Evolutionary conservation across 2,888 invertebrate genomes (phyloP).

Genomic region (Drosophila hamatofila): DNA sequence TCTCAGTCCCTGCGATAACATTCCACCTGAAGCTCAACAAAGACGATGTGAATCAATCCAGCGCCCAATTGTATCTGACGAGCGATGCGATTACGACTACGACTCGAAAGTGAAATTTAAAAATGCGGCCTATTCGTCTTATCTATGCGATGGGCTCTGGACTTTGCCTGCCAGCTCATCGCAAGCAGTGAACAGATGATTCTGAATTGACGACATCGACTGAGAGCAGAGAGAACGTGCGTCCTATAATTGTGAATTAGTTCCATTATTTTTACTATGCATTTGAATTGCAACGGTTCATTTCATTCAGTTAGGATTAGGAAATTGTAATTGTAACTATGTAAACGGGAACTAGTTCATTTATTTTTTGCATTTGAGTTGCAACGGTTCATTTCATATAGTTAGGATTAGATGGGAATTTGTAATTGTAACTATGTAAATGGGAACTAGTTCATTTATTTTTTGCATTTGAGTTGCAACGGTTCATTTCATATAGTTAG

Average conservation of each 20-base stretch:
- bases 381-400: background rate
- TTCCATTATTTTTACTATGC: background rate
- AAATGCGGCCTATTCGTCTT: conserved; percentile 19
- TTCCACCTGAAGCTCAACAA: conserved; percentile 5
- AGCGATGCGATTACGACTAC: background rate
- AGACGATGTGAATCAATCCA: conserved; percentile 17
- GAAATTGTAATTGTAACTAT: too few species aligned
- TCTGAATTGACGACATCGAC: background rate
- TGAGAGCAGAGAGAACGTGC: background rate
- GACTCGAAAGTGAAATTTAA: conserved; percentile 33
- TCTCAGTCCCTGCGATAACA: conserved; percentile 46
- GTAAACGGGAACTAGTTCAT: background rate
- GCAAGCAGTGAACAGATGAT: conserved; percentile 8
- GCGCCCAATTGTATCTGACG: conserved; percentile 19
- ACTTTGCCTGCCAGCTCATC: conserved; percentile 70
- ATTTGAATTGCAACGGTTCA: background rate
- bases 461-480: background rate
- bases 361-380: background rate
- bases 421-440: too few species aligned
- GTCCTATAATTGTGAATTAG: background rate
- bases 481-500: background rate
- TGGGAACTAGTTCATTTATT: background rate
- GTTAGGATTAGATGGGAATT: too few species aligned
- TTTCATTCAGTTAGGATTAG: background rate
- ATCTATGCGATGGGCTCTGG: conserved; percentile 48